Conservation (phyloP, 1,140 invertebrate species). For the Ceratina australensis region DNA sequence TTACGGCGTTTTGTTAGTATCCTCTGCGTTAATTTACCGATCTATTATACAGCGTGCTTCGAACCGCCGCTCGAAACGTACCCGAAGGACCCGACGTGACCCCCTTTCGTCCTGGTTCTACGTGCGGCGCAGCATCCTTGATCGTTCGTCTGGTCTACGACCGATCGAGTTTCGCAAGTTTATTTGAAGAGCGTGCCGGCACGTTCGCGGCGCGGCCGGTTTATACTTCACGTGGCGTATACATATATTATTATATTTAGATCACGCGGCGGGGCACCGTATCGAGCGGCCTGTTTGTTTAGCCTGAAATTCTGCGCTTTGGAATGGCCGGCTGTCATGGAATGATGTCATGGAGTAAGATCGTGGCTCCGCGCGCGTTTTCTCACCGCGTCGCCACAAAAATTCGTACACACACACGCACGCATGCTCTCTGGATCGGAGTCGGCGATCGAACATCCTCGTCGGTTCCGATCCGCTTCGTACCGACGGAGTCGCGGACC, state of each 20-base stretch:
- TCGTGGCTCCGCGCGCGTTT: constrained; percentile 40
- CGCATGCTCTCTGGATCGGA: neutral
- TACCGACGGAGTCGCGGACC: neutral
- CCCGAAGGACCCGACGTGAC: neutral
- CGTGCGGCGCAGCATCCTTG: neutral
- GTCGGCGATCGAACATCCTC: neutral
- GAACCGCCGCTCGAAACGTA: constrained; percentile 3
- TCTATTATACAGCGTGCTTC: constrained; percentile 29
- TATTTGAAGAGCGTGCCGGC: constrained; percentile 64
- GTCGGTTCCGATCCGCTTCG: neutral
- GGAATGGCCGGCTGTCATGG: constrained; percentile 77
- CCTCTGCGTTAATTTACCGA: constrained; percentile 34
- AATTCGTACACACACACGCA: neutral
- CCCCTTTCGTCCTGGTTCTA: too few relatives aligned
- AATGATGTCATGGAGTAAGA: constrained; percentile 78
- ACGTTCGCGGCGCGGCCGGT: constrained; percentile 37
- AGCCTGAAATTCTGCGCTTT: constrained; percentile 74
- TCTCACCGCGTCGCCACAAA: neutral
- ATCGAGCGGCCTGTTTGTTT: constrained; percentile 72
- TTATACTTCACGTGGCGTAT: constrained; percentile 62
- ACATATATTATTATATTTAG: constrained; percentile 64
- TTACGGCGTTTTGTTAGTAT: constrained; percentile 39
- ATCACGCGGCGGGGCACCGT: constrained; percentile 56
- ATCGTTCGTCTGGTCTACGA: neutral
- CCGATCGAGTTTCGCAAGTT: constrained; percentile 63